phyloP scores from a whole-genome alignment of 2,888 invertebrate genomes.

The Ametastegia equiseti region DNA sequence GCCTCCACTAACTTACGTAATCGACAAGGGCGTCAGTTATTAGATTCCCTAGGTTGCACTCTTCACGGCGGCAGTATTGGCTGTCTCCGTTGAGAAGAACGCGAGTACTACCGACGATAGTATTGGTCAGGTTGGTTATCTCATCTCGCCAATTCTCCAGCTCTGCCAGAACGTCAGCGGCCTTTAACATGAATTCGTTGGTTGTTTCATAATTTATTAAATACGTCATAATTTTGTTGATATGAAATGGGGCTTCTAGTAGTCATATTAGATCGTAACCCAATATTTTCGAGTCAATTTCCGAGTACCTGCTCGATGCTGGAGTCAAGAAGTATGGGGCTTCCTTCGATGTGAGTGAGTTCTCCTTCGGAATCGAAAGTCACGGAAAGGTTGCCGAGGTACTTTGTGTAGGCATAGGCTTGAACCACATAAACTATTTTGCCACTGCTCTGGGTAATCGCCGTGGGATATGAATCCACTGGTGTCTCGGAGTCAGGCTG shows the following conservation, averaged over 20 bases:
- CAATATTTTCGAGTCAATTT: neutral
- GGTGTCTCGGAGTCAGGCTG: constrained; percentile 84
- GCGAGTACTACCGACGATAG: constrained; percentile 82
- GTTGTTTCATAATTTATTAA: neutral
- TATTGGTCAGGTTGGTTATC: constrained; percentile 77
- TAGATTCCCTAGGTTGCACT: constrained; percentile 93
- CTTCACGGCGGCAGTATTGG: constrained; percentile 81
- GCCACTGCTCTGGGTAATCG: constrained; percentile 84
- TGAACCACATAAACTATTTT: constrained; percentile 90
- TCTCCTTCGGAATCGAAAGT: constrained; percentile 86
- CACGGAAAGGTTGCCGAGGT: constrained; percentile 87
- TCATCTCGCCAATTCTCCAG: constrained; percentile 81
- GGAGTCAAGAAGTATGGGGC: constrained; percentile 86
- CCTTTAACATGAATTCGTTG: constrained; percentile 69
- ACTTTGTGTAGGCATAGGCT: constrained; percentile 94
- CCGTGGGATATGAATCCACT: constrained; percentile 87
- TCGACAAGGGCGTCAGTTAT: constrained; percentile 87
- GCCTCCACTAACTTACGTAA: constrained; percentile 73
- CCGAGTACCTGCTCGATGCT: constrained; percentile 78
- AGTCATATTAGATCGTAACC: too few species aligned
- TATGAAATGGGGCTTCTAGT: neutral
- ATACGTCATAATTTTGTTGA: neutral
- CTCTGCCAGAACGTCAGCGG: constrained; percentile 80
- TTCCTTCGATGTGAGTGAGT: constrained; percentile 82
- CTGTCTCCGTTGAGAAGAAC: constrained; percentile 84